Conservation (phyloP, 2,888 invertebrate species). For the Myopa testacea region DNA sequence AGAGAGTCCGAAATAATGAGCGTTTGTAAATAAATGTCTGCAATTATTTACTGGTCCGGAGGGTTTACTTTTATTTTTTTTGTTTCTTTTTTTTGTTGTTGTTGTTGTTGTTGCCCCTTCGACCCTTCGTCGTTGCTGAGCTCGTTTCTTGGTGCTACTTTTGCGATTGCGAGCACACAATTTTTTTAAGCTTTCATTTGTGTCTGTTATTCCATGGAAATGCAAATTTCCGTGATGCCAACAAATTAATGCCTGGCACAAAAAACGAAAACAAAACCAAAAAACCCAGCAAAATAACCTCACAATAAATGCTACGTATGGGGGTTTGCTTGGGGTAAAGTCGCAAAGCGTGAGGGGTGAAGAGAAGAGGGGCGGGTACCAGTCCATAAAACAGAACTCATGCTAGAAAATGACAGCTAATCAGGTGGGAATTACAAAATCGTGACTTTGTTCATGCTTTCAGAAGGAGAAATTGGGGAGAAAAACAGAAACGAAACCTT, state of each 20-base stretch:
- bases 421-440: background rate
- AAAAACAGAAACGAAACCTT: too few relatives aligned
- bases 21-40: background rate
- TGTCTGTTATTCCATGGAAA: background rate
- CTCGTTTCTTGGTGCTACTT: too few relatives aligned
- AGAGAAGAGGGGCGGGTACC: background rate
- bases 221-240: background rate
- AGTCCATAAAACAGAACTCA: background rate
- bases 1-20: too few relatives aligned
- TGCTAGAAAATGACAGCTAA: constrained; percentile 9
- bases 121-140: background rate
- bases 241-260: background rate
- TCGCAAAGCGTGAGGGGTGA: background rate
- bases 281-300: background rate
- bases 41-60: background rate
- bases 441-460: background rate
- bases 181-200: too few relatives aligned
- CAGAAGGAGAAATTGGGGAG: too few relatives aligned
- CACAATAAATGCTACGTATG: background rate
- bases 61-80: background rate
- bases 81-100: background rate
- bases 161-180: too few relatives aligned
- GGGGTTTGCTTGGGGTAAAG: too few relatives aligned
- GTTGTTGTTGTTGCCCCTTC: background rate
- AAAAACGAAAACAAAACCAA: background rate